Conservation (phyloP, 64 coral and sea anemone genomes). For the Stichodactyla mertensii region DNA sequence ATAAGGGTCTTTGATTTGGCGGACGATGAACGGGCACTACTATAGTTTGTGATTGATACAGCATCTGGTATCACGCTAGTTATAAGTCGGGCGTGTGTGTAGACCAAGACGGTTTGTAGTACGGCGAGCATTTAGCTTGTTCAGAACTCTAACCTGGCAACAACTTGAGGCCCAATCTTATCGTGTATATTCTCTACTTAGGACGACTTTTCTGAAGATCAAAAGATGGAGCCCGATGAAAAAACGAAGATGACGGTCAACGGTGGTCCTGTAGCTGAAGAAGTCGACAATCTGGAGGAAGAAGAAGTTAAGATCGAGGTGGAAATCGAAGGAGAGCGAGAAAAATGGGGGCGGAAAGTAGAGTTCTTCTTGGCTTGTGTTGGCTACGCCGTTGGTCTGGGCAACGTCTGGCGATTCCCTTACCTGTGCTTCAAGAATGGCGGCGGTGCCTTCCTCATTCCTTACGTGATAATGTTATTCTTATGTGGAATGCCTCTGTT, state of each 20-base stretch:
- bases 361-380: conserved; percentile 95
- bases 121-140: neutral
- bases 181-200: neutral
- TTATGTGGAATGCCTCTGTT: conserved; percentile 97
- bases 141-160: neutral
- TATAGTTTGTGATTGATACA: neutral
- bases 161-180: neutral
- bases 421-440: conserved; percentile 92
- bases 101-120: neutral
- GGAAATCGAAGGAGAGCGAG: conserved; percentile 69
- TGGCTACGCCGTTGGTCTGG: conserved; percentile 93
- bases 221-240: conserved; percentile 60
- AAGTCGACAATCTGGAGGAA: neutral
- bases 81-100: neutral
- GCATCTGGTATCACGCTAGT: neutral
- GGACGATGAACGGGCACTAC: neutral
- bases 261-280: conserved; percentile 34
- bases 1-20: conserved; percentile 20
- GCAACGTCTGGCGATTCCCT: conserved; percentile 97
- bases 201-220: neutral
- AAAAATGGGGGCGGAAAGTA: conserved; percentile 89
- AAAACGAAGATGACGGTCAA: conserved; percentile 68
- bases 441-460: conserved; percentile 91
- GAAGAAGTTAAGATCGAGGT: conserved; percentile 49
- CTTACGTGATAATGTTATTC: conserved; percentile 87